Conservation (phyloP, 2,113 vertebrate genomes). For the Fregata magnificens region DNA sequence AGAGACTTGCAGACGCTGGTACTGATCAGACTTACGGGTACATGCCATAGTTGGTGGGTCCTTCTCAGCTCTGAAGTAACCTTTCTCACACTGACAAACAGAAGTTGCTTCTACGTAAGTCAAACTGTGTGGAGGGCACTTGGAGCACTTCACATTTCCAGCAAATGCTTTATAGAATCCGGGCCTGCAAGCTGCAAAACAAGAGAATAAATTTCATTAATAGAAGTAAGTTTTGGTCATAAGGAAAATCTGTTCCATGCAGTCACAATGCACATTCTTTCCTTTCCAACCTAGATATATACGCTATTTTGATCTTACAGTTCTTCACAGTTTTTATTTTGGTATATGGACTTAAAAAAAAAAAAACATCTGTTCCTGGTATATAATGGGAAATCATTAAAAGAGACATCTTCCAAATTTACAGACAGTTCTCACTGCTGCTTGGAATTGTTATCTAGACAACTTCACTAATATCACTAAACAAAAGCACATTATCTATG, state of each 20-base stretch:
- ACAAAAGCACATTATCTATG: neutral
- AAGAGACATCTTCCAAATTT: neutral
- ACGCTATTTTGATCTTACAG: neutral
- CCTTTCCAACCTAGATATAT: neutral
- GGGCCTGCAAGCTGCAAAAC: slow-evolving; percentile 84
- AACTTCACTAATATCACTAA: neutral
- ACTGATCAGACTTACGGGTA: slow-evolving; percentile 85
- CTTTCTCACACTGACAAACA: slow-evolving; percentile 89
- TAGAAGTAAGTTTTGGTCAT: neutral
- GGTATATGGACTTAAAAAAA: neutral
- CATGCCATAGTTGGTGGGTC: slow-evolving; percentile 96
- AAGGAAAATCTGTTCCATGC: neutral
- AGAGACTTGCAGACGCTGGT: neutral
- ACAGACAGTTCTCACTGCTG: neutral
- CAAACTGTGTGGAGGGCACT: slow-evolving; percentile 91
- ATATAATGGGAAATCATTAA: neutral
- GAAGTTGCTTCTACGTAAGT: slow-evolving; percentile 86
- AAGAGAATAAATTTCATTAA: neutral
- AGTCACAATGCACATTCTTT: neutral
- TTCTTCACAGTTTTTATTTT: neutral
- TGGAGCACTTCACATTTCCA: slow-evolving; percentile 92
- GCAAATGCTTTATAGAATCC: slow-evolving; percentile 96
- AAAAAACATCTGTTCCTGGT: neutral
- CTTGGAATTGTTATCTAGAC: neutral
- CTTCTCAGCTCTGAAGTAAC: slow-evolving; percentile 90